phyloP scores from a whole-genome alignment of 2,113 vertebrate genomes.

The Tragelaphus scriptus region DNA sequence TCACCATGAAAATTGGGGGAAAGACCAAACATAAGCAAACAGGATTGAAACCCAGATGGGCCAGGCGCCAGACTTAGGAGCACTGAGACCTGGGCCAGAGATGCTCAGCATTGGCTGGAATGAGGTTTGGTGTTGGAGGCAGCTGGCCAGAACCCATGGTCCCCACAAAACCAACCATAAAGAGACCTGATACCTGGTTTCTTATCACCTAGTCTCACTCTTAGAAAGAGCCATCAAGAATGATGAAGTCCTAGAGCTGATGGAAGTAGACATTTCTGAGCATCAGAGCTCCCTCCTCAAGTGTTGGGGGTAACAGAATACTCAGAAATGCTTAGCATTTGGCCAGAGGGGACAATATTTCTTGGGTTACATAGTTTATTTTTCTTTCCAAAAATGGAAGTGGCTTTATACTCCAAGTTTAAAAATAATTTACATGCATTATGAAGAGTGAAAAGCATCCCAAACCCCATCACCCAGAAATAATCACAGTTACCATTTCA shows the following conservation, averaged over 20 bases:
- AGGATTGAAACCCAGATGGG: background rate
- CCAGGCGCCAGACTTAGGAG: background rate
- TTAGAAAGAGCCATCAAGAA: background rate
- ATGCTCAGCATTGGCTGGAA: background rate
- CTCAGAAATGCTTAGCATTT: background rate
- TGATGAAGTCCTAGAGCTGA: background rate
- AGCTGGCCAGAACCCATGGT: background rate
- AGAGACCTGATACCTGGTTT: background rate
- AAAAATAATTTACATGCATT: background rate
- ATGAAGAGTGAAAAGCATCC: background rate
- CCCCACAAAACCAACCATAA: background rate
- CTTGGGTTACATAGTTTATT: background rate
- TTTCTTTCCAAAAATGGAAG: slow-evolving; percentile 21
- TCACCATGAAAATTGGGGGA: background rate
- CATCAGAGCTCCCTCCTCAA: background rate
- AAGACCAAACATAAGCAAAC: background rate
- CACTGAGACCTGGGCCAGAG: background rate
- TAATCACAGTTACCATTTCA: background rate
- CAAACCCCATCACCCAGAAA: background rate
- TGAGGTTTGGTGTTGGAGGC: background rate
- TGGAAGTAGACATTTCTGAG: background rate
- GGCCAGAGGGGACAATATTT: background rate
- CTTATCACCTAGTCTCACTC: background rate
- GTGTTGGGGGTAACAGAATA: background rate
- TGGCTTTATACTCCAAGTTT: background rate